Evolutionary conservation across 53 echinoderm and acorn worm species (phyloP).

Genomic region (Crossaster papposus): DNA sequence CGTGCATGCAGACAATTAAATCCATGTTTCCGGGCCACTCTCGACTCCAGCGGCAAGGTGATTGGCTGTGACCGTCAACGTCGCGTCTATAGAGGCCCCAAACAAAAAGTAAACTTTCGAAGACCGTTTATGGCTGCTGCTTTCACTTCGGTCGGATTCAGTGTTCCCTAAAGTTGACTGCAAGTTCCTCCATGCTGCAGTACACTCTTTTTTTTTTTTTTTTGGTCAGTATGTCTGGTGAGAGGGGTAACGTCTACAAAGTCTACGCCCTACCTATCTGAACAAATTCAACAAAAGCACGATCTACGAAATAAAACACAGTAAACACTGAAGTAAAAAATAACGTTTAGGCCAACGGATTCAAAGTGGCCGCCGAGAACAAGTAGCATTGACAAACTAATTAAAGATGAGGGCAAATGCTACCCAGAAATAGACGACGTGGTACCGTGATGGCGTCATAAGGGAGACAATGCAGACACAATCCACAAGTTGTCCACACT

Average conservation of each 20-base stretch:
- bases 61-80: not conserved
- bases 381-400: too few relatives aligned
- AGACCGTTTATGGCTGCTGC: not conserved
- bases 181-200: too few relatives aligned
- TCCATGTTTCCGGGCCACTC: conserved; percentile 8
- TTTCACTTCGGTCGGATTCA: not conserved
- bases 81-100: not conserved
- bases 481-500: too few relatives aligned
- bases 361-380: too few relatives aligned
- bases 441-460: too few relatives aligned
- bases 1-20: not conserved
- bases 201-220: not conserved
- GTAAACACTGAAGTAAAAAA: not conserved
- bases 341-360: too few relatives aligned
- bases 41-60: not conserved
- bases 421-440: too few relatives aligned
- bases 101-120: not conserved
- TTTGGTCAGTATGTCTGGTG: not conserved
- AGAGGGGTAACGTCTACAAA: not conserved
- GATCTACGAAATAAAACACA: not conserved
- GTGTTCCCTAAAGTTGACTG: not conserved
- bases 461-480: too few relatives aligned
- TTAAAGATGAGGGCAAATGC: too few relatives aligned
- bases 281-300: not conserved
- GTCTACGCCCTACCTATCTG: not conserved